phyloP scores from a whole-genome alignment of 2,113 vertebrate genomes.

The Calypte anna region DNA sequence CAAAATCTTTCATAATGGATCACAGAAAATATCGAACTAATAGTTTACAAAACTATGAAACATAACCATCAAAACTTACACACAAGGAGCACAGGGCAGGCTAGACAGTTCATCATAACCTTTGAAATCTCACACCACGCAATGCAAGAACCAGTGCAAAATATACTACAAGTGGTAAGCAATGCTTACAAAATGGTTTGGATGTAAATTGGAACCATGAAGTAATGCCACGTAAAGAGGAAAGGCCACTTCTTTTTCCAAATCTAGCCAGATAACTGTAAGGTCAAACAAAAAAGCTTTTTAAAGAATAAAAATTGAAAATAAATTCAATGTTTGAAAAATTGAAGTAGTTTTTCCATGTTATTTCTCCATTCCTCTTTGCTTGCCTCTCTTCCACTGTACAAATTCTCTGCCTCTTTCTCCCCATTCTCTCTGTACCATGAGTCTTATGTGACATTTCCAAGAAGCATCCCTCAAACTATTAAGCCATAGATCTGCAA shows the following conservation, averaged over 20 bases:
- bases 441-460: neutral
- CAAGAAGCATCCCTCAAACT: neutral
- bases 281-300: neutral
- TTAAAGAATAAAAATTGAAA: neutral
- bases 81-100: neutral
- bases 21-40: neutral
- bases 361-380: neutral
- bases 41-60: neutral
- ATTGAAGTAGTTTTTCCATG: neutral
- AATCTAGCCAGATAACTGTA: neutral
- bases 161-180: neutral
- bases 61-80: neutral
- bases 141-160: constrained; percentile 10
- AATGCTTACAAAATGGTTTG: constrained; percentile 73
- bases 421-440: neutral
- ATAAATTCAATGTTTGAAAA: neutral
- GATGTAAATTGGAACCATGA: neutral
- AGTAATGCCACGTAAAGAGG: neutral
- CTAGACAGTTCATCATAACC: neutral
- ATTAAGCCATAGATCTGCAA: neutral
- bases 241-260: neutral
- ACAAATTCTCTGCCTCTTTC: neutral
- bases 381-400: neutral
- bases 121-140: constrained; percentile 48
- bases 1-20: neutral